Evolutionary conservation across 2,797 vertebrate species (phyloP), one percentile per base, ranked within the genome.

Genomic region (Pachyuromys duprasi): DNA sequence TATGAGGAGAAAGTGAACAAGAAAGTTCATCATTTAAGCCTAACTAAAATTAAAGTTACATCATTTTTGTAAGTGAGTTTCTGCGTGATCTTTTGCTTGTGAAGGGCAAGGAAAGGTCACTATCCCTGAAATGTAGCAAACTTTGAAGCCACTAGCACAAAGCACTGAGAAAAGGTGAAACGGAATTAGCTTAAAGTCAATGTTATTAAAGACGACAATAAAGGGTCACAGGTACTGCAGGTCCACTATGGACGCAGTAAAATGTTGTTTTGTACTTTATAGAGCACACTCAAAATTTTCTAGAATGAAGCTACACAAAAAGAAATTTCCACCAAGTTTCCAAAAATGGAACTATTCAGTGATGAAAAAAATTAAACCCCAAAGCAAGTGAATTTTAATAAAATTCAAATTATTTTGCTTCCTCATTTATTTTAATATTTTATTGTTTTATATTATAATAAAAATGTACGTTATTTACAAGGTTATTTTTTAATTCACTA

Each of bases 201-300:
- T 79, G 53, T 0, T 53, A 45, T 88, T 75, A 53, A 67, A 93
- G 45, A 74, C 72, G 22, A 65, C 84, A 14, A 17, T 84, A 84
- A 83, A 88, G 4, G 4, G 2, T 3, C 45, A 70, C 11, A 87
- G 2, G 65, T 94, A 11, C 26, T 26, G 26, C 13, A 83, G 15
- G 42, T 63, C 26, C 63, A 0, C 6, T 63, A 86, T 62, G 2
- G 20, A 45, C 5, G 22, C 20, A 91, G 79, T 79, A 93, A 89
- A 91, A 95, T 84, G 39, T 5, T 91, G 14, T 76, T 31, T 75
- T 81, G 17, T 70, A 53, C 24, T 78, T 86, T 90, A n/a, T 67
- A 4, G 89, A 86, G 86, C 65, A 70, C 2, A 81, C 2, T 2
- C 55, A 49, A 67, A 13, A 8, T 80, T 49, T 83, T 91, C 24